These are phyloP conservation scores for Toxotes lorentzi DNA, from an alignment of 2,797 vertebrate species.

Conservation along the genomic window DNA sequence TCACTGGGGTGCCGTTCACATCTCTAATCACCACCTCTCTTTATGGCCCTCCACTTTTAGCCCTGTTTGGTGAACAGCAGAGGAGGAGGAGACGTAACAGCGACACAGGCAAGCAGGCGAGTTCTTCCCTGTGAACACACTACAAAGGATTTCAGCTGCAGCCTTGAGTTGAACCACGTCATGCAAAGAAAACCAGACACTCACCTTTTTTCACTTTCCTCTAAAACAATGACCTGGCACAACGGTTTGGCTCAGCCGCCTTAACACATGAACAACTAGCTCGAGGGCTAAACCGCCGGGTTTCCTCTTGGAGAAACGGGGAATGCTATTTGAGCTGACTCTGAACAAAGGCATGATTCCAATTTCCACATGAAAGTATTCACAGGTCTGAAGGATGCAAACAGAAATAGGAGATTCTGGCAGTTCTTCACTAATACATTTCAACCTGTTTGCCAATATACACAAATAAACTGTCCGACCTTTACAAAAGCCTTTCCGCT, in stretches of 20 bases:
- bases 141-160: constrained; percentile 30
- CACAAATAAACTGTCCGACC: constrained; percentile 43
- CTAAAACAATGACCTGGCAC: constrained; percentile 52
- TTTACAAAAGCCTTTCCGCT: constrained; percentile 37
- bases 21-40: constrained; percentile 43
- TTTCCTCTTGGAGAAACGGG: constrained; percentile 55
- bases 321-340: constrained; percentile 37
- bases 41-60: constrained; percentile 31
- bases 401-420: constrained; percentile 39
- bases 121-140: constrained; percentile 10
- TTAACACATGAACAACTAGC: constrained; percentile 38
- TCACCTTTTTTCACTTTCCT: constrained; percentile 33
- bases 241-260: constrained; percentile 9
- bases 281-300: constrained; percentile 24
- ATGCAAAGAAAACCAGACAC: constrained; percentile 43
- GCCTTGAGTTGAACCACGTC: constrained; percentile 41
- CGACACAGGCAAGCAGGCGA: constrained; percentile 2
- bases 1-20: not conserved
- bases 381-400: constrained; percentile 42
- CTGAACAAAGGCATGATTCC: constrained; percentile 34
- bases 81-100: constrained; percentile 4
- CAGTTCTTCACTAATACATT: constrained; percentile 25
- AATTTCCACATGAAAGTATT: constrained; percentile 61
- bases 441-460: constrained; percentile 46
- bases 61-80: constrained; percentile 38